Evolutionary conservation across 2,888 invertebrate species (phyloP).

Genomic region (Candidula unifasciata): DNA sequence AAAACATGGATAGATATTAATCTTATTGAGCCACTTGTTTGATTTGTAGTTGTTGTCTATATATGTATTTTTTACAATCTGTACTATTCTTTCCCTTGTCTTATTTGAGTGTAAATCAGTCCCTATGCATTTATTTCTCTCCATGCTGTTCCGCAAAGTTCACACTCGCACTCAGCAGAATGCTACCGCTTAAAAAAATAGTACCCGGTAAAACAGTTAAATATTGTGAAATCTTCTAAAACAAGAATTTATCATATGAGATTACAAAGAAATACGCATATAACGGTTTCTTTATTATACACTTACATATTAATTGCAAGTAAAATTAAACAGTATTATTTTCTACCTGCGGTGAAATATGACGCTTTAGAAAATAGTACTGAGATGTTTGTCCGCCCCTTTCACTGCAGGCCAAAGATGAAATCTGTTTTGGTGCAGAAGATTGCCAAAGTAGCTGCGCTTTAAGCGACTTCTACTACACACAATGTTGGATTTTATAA

Average conservation of each 20-base stretch:
- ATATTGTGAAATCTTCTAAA: too few relatives aligned
- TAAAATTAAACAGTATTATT: not conserved
- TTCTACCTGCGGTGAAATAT: not conserved
- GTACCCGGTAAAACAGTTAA: not conserved
- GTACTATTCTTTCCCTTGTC: too few relatives aligned
- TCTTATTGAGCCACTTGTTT: too few relatives aligned
- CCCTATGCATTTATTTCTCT: too few relatives aligned
- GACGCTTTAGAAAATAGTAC: constrained; percentile 17
- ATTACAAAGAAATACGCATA: too few relatives aligned
- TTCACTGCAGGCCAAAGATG: constrained; percentile 12
- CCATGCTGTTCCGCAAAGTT: too few relatives aligned
- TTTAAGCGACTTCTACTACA: not conserved
- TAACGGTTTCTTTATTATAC: too few relatives aligned
- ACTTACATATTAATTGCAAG: not conserved
- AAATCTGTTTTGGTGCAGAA: constrained; percentile 16
- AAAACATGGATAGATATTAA: too few relatives aligned
- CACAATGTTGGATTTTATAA: constrained; percentile 27
- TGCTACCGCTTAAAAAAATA: not conserved
- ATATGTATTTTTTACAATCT: too few relatives aligned
- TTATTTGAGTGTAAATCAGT: too few relatives aligned
- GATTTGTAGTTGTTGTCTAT: too few relatives aligned
- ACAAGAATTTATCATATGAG: too few relatives aligned
- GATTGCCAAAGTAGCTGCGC: not conserved
- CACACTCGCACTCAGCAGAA: not conserved
- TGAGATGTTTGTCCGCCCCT: not conserved